These are phyloP conservation scores for Drosophila demipolita DNA, from an alignment of 2,888 invertebrate species.

Conservation along the genomic window DNA sequence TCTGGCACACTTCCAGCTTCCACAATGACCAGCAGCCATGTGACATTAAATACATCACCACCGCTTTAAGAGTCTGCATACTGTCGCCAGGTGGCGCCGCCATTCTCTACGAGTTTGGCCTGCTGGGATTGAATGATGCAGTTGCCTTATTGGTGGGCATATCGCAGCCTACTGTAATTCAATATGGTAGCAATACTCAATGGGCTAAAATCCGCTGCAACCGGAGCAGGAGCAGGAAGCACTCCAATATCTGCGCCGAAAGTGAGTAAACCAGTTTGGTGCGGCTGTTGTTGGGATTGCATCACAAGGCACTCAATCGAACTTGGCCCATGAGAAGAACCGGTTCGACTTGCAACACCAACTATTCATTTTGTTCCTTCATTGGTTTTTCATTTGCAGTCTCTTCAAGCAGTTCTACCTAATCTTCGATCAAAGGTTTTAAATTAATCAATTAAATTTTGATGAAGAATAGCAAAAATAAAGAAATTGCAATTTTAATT, in stretches of 20 bases:
- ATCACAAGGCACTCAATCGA: constrained; percentile 52
- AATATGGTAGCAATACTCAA: constrained; percentile 88
- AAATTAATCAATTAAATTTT: constrained; percentile 11
- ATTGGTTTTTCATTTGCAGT: constrained; percentile 28
- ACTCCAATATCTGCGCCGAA: constrained; percentile 86
- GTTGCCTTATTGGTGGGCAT: constrained; percentile 92
- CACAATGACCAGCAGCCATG: constrained; percentile 87
- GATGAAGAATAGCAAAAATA: neutral
- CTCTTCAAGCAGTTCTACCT: constrained; percentile 63
- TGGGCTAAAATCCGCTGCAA: constrained; percentile 87
- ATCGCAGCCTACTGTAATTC: constrained; percentile 86
- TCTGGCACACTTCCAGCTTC: constrained; percentile 85
- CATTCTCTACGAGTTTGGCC: constrained; percentile 91
- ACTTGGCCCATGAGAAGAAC: constrained; percentile 67
- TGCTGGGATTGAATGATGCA: constrained; percentile 89
- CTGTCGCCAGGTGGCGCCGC: constrained; percentile 92
- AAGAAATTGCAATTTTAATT: neutral
- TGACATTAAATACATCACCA: constrained; percentile 91
- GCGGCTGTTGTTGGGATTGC: constrained; percentile 58
- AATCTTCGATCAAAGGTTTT: constrained; percentile 54
- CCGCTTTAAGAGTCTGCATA: constrained; percentile 90
- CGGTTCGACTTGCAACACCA: constrained; percentile 29
- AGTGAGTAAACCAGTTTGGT: constrained; percentile 68
- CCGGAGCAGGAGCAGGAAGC: constrained; percentile 87
- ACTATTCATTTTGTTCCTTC: constrained; percentile 9